Conservation (phyloP, 35 echinoderm and acorn worm genomes). For the Patiria miniata region DNA sequence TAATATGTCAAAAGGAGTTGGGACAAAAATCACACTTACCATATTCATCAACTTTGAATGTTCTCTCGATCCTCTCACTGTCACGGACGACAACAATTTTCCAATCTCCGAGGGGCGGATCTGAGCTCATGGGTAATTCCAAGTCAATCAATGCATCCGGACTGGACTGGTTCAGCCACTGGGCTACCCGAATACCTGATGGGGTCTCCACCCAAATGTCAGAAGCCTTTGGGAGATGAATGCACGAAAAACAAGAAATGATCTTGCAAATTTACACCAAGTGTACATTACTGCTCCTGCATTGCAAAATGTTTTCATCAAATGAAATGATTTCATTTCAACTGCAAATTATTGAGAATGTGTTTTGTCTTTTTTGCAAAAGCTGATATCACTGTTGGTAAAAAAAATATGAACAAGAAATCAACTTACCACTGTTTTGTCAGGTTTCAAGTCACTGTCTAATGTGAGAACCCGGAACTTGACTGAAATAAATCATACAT, state of each 20-base stretch:
- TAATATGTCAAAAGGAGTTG: too few relatives aligned
- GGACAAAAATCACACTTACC: conserved; percentile 60
- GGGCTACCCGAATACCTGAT: conserved; percentile 41
- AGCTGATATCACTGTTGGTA: too few relatives aligned
- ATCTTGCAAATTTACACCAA: not conserved
- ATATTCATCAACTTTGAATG: conserved; percentile 72
- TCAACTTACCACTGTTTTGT: conserved; percentile 67
- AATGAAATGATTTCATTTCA: not conserved
- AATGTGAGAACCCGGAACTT: conserved; percentile 79
- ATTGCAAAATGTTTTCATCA: not conserved
- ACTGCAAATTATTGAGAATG: too few relatives aligned
- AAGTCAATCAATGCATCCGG: conserved; percentile 60
- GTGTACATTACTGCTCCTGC: not conserved
- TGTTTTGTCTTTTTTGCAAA: too few relatives aligned
- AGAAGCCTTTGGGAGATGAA: conserved; percentile 24
- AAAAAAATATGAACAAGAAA: too few relatives aligned
- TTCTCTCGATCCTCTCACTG: not conserved
- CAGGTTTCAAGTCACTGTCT: conserved; percentile 66
- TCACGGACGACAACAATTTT: conserved; percentile 40
- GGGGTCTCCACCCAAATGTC: conserved; percentile 66
- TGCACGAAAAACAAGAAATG: not conserved
- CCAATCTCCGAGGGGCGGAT: conserved; percentile 74
- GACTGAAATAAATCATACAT: conserved; percentile 49
- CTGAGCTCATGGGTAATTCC: conserved; percentile 53
- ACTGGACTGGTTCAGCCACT: conserved; percentile 51